Evolutionary conservation across 2,888 invertebrate genomes (phyloP), one percentile per base, ranked within the genome.

Genomic region (Orchesella flavescens): DNA sequence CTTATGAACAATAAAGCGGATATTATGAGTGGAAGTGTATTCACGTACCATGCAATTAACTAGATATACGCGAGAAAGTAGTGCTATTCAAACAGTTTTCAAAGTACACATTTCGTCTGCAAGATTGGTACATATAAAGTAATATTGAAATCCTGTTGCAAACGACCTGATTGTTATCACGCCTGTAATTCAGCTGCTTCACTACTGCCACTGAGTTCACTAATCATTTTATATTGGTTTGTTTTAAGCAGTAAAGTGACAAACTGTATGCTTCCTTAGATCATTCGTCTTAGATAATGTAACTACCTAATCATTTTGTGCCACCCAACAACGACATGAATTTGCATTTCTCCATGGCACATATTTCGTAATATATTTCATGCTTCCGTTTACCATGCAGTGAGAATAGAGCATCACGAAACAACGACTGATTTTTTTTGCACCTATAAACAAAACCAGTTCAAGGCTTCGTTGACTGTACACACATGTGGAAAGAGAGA

Each of bases 141-240:
- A 57, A 57, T 53, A 71, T 71, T 71, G 69, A 19, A 24, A 72
- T 57, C 72, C 34, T 34, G 69, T 44, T 66, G 76, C 55, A 77
- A 69, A 77, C 69, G 69, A 59, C 46, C 65, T 71, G 78, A 78
- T 78, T 61, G 63, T 63, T 78, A 78, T 78, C 71, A 13, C 61
- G 13, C 13, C 57, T 5, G 44, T 44, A 65, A 65, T 63, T 63
- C 23, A 23, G 15, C 24, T 24, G 19, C 15, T 12, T 53, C 10
- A 13, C 53, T 2, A 3, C 53, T 9, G 9, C 57, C 43, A 59
- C 59, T 5, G 63, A 65, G 65, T 57, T 69, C 77, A 77, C 77
- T 69, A 69, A 77, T 77, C 77, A 77, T 77, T 77, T 68, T 61
- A 63, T 78, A 78, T 71, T 71, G 78, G 78, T 34, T 71, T 66